Percentiles rank a stretch among this genome's conserved stretches.
Evolutionary conservation across 2,888 invertebrate genomes (phyloP).

Genomic region (Eupithecia centaureata): DNA sequence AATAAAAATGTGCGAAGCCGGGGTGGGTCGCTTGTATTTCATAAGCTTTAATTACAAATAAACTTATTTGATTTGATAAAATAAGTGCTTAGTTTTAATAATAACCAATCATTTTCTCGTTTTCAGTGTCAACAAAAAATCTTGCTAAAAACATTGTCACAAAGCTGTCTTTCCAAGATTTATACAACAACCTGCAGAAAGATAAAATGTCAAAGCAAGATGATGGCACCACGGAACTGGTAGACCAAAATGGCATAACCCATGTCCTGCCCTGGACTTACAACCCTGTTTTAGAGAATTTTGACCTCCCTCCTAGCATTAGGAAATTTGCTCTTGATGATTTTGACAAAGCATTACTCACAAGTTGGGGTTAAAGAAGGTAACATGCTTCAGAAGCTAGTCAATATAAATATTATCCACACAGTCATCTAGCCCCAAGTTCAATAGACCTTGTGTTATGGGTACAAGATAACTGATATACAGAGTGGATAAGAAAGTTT

Average conservation of each 20-base stretch:
- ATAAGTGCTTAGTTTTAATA: no score
- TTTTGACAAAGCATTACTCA: constrained; percentile 76
- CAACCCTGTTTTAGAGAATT: constrained; percentile 74
- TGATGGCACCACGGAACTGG: constrained; percentile 55
- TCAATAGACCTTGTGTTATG: no score
- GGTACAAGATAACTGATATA: no score
- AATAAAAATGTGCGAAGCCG: no score
- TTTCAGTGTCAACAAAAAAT: constrained; percentile 62
- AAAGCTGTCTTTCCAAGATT: constrained; percentile 65
- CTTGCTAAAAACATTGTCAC: constrained; percentile 37
- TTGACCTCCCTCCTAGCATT: constrained; percentile 85
- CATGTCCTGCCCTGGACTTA: constrained; percentile 83
- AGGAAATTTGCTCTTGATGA: constrained; percentile 81
- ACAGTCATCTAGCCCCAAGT: no score
- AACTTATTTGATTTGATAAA: no score
- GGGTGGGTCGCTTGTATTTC: no score
- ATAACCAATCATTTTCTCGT: not conserved
- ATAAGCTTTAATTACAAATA: no score
- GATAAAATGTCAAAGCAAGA: constrained; percentile 51
- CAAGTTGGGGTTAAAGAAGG: constrained; percentile 80
- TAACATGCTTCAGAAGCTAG: not conserved
- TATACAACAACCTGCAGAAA: constrained; percentile 63
- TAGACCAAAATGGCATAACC: constrained; percentile 66
- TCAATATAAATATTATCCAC: not conserved
- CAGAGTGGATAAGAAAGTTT: no score